phyloP scores from a whole-genome alignment of 2,113 vertebrate genomes.

The Megalops atlanticus region DNA sequence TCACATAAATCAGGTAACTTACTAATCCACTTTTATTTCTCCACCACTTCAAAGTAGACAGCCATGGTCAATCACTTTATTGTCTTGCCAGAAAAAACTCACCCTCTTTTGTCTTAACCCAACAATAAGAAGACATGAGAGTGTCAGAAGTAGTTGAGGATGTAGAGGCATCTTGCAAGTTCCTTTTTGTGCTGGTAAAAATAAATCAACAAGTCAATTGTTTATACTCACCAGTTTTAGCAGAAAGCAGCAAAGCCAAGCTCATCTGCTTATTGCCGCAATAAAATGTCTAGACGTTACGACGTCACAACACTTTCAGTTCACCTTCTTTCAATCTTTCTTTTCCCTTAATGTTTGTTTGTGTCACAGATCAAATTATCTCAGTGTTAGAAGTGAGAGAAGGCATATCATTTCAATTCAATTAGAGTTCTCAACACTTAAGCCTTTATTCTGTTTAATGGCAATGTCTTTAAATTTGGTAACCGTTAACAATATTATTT shows the following conservation, averaged over 20 bases:
- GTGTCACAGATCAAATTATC: not conserved
- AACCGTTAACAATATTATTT: no score
- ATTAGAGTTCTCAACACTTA: no score
- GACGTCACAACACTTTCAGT: not conserved
- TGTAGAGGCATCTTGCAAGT: not conserved
- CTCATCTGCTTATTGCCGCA: not conserved
- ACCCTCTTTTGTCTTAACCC: not conserved
- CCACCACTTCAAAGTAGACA: not conserved
- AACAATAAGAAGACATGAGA: no score
- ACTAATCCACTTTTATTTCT: not conserved
- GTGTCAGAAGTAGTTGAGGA: not conserved
- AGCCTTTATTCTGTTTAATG: no score
- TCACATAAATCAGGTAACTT: not conserved
- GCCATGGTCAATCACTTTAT: not conserved
- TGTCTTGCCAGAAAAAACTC: not conserved
- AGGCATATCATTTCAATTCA: no score
- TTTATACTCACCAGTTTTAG: not conserved
- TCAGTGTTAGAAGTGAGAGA: not conserved
- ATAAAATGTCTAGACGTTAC: slow-evolving; percentile 9
- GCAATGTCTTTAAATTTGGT: no score
- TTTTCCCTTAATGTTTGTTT: not conserved
- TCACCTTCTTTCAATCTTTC: not conserved
- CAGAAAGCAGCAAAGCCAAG: not conserved
- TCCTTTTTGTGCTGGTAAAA: not conserved
- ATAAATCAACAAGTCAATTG: not conserved